A percentile compares a stretch with the other conserved stretches of the same genome.
Evolutionary conservation across 2,888 invertebrate genomes (phyloP).

Genomic region (Rhagonycha lutea): DNA sequence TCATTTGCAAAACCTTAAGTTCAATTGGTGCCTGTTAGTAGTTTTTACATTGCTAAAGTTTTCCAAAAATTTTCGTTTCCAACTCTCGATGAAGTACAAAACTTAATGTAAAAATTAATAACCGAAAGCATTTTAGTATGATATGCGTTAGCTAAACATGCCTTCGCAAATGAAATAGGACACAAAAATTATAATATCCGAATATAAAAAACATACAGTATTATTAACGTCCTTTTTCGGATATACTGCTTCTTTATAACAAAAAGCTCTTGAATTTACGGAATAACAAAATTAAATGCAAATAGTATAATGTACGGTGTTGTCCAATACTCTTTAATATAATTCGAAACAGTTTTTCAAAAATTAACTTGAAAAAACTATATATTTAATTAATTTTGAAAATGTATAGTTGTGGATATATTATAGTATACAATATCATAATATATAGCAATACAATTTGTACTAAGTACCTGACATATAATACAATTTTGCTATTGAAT

Average conservation of each 20-base stretch:
- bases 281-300: no score
- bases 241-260: background rate
- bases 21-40: slow-evolving; percentile 18
- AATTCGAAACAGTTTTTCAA: no score
- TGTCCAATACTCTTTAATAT: no score
- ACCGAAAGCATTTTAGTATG: slow-evolving; percentile 20
- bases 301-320: no score
- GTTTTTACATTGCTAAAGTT: slow-evolving; percentile 13
- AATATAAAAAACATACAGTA: slow-evolving; percentile 8
- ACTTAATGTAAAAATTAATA: slow-evolving; percentile 19
- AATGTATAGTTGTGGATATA: background rate
- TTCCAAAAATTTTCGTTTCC: background rate
- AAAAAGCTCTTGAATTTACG: no score
- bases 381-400: background rate
- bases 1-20: slow-evolving; percentile 22
- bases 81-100: background rate
- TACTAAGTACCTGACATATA: no score
- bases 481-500: no score
- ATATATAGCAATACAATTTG: no score
- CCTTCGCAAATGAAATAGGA: slow-evolving; percentile 22
- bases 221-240: background rate
- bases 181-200: background rate
- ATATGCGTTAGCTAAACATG: slow-evolving; percentile 21
- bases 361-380: background rate
- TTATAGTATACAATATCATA: no score